These are phyloP conservation scores for Clitarchus hookeri DNA, from an alignment of 2,888 invertebrate genomes.

Conservation along the genomic window DNA sequence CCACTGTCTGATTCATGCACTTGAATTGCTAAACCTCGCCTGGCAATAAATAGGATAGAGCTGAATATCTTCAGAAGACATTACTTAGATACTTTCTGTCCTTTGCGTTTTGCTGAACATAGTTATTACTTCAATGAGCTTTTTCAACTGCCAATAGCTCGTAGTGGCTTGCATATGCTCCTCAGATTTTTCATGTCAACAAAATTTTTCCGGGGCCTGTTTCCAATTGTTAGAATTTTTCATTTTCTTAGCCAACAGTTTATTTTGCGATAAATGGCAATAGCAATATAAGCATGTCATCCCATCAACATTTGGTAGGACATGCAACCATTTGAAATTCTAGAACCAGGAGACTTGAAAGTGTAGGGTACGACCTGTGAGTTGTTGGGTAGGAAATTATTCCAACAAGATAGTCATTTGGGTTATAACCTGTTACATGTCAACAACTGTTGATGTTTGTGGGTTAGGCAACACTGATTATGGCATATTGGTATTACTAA, in stretches of 20 bases:
- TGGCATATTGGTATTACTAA: neutral
- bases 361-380: neutral
- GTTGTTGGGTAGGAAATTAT: neutral
- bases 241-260: neutral
- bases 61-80: slow-evolving; percentile 7
- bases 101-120: neutral
- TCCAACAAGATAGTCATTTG: neutral
- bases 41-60: neutral
- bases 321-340: slow-evolving; percentile 6
- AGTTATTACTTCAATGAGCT: neutral
- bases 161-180: neutral
- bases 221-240: neutral
- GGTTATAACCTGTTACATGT: neutral
- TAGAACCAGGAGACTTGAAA: neutral
- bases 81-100: neutral
- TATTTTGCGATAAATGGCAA: too few relatives aligned
- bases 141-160: neutral
- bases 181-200: neutral
- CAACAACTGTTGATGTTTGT: neutral
- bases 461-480: neutral
- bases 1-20: neutral
- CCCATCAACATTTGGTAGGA: neutral
- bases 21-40: neutral
- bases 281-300: neutral
- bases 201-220: neutral